phyloP scores from a whole-genome alignment of 2,797 vertebrate genomes.

The Vireo griseus region DNA sequence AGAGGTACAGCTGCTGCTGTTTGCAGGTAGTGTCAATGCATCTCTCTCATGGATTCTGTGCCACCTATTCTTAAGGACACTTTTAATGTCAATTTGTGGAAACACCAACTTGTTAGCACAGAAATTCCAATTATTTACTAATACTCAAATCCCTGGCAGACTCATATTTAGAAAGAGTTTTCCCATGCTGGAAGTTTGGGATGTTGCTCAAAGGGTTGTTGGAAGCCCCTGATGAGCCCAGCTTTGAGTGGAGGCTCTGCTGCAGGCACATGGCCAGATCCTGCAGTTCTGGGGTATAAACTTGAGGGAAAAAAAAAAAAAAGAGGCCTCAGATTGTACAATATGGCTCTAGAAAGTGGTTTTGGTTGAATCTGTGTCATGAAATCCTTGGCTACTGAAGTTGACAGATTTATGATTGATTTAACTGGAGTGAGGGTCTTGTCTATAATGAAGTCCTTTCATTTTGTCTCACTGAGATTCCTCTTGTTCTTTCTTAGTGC shows the following conservation, averaged over 20 bases:
- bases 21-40: not conserved
- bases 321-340: not conserved
- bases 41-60: fast-evolving
- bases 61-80: not conserved
- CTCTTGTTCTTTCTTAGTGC: slow-evolving; percentile 19
- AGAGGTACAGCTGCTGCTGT: not conserved
- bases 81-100: not conserved
- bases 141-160: not conserved
- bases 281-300: not conserved
- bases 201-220: not conserved
- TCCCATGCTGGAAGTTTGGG: not conserved
- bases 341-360: not conserved
- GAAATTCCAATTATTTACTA: not conserved
- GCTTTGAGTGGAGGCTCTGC: not conserved
- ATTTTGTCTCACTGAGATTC: slow-evolving; percentile 33
- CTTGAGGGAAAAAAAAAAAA: not conserved
- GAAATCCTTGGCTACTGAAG: slow-evolving; percentile 4
- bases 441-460: slow-evolving; percentile 41
- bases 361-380: not conserved
- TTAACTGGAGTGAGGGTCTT: not conserved
- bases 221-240: not conserved
- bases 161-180: not conserved
- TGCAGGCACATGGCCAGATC: fast-evolving
- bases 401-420: not conserved
- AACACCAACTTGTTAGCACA: not conserved